Evolutionary conservation across 2,113 vertebrate species (phyloP).

Genomic region (Rhynchomys soricoides): DNA sequence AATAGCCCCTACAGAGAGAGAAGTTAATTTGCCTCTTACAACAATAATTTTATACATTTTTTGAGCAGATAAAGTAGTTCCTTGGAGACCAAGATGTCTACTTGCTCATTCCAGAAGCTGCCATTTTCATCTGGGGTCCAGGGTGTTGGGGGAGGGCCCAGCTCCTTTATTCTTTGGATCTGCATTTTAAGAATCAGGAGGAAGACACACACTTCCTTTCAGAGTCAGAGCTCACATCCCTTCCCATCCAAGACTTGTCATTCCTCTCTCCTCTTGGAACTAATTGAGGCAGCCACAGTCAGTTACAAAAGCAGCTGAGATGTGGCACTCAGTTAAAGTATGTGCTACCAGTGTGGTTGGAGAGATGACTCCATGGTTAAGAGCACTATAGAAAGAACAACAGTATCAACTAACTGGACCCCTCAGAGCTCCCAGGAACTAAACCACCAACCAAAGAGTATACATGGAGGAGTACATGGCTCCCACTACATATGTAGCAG

Average conservation of each 20-base stretch:
- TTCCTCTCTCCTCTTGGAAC: background rate
- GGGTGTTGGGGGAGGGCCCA: background rate
- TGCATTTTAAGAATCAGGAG: background rate
- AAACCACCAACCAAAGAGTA: too few relatives aligned
- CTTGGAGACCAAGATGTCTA: background rate
- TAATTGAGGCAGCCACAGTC: background rate
- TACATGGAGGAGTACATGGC: too few relatives aligned
- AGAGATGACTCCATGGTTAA: too few relatives aligned
- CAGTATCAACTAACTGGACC: too few relatives aligned
- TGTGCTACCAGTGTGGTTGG: background rate
- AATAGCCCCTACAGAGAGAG: background rate
- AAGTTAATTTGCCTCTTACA: background rate
- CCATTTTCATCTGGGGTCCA: background rate
- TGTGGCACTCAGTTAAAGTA: background rate
- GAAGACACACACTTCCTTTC: background rate
- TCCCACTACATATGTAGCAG: too few relatives aligned
- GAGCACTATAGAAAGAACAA: too few relatives aligned
- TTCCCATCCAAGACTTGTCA: background rate
- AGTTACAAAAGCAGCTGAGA: background rate
- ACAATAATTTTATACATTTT: background rate
- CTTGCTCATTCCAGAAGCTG: background rate
- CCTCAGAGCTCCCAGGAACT: too few relatives aligned
- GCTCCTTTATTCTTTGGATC: background rate
- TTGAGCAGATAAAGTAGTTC: background rate
- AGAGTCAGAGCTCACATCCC: background rate